Base-by-base conservation (phyloP, 2,797 vertebrate species). In the Corythornis leucogaster region DNA sequence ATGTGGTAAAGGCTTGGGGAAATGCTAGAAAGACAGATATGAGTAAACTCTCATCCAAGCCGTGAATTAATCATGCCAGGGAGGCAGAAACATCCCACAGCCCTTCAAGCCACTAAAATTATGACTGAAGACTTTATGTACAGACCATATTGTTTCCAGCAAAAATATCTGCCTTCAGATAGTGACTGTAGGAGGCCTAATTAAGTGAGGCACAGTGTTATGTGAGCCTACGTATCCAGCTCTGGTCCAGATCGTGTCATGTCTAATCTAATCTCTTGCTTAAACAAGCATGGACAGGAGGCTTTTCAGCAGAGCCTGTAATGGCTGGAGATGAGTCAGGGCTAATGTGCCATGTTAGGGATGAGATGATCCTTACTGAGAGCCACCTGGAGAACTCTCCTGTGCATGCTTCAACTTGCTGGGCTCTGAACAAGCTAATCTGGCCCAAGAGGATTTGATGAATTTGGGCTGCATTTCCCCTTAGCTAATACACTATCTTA, bases 211-310 rank as follows among this genome's bases (percentile, higher is more conserved):
- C 15, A 21, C 24, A 21, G 57, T 26, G 16, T 74, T 51, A 31
- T 2, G 26, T 0, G 5, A 69, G 46, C 30, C 59, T 58, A 2
- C 0, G 0, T 64, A 11, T 54, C 38, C 35, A 61, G 6, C 22
- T 53, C 28, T 35, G 30, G 33, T 63, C 38, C 80, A 40, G 58
- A 35, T 58, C 9, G 8, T 26, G 20, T 12, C 9, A 2, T 6
- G 9, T 71, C 58, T 76, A 18, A 85, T 42, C 51, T 51, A 31
- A 53, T 64, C 21, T 86, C 55, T 71, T 64, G 42, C 51, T 50
- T 85, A 38, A 77, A 64, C 22, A 66, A 48, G 25, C 26, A 9
- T 5, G 51, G 38, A 31, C 35, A 63, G 63, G 17, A 30, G 17
- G n/a, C 33, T 86, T 87, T 64, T 33, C 42, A 19, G 75, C 18